Evolutionary conservation across 2,888 invertebrate genomes (phyloP), one percentile per base, ranked within the genome.

Genomic region (Nomada lathburiana): DNA sequence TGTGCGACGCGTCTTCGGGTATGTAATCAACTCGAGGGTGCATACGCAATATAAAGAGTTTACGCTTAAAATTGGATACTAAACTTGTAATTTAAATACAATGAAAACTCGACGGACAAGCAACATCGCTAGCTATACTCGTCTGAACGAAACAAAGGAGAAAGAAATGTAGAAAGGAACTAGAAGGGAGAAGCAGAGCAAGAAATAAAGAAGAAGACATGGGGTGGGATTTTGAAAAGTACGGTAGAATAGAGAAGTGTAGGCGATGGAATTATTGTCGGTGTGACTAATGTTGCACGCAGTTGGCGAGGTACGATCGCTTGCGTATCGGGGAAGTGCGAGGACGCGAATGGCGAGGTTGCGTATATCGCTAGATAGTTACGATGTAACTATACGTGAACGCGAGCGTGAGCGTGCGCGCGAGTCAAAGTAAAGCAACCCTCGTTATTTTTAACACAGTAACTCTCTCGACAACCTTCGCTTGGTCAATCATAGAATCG

Each of bases 401-500:
- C 36, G 36, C 36, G 36, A 36, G 47, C 16, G 47, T 16, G 16
- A 16, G 16, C 47, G 11, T 2, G 47, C 47, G 47, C 47, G 16
- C 47, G 16, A 23, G 11, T 23, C 23, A 26, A 23, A 20, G 26
- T 57, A 57, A 26, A 57, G n/a, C n/a, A 20, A 20, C 53, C n/a
- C 53, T 20, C 53, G 53, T 20, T 53, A 5, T 10, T 53, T 53
- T 20, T n/a, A 20, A 53, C 53, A 20, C n/a, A 53, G 20, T 20
- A 53, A n/a, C n/a, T 20, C 53, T 11, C 20, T 57, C 57, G 23
- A 57, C 20, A 20, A 13, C 23, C n/a, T 59, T 53, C 42, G 50
- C 13, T 44, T 52, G 7, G 36, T 47, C 72, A 42, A 80, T 80
- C 50, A 29, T 53, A 10, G 36, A 26, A 5, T 26, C 44, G 53